Base-by-base conservation (phyloP, 2,888 invertebrate species). In the Drosophila picticornis region DNA sequence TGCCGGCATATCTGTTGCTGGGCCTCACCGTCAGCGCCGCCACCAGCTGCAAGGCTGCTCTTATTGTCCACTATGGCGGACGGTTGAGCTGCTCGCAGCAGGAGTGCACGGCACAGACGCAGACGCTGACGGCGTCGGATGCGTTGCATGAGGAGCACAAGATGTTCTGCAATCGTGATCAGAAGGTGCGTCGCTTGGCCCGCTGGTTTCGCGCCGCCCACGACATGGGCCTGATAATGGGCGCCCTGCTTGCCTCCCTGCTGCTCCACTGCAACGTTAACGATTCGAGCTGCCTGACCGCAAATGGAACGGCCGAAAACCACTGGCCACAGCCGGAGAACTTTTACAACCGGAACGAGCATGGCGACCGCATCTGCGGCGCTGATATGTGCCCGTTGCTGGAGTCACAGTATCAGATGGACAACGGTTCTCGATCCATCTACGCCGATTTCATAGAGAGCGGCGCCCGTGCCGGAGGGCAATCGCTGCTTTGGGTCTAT, bases 291-390 rank as follows among this genome's bases (percentile, higher is more conserved):
- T 93, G 93, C 69, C 83, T 88, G 10, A 69, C 73, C 10, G 16
- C 43, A 27, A 75, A 73, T 22, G 62, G 52, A 36, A 69, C 48
- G 5, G 38, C 34, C 38, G 77, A 88, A 0, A 81, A 82, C 32
- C 73, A 78, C 16, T 84, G 84, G 79, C 80, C 83, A 0, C 83
- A 87, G 50, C 87, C 94, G 62, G 94, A 94, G 78, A 94, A 94
- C 55, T 94, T 94, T 74, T 95, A 94, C 88, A 94, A 94, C 79
- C 92, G 94, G 36, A 94, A 94, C 69, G 94, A 94, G 79, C 93
- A 93, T 57, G 94, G 94, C 1, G 94, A 94, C 50, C 90, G 95
- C 51, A 93, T 95, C n/a, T 95, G 95, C 77, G 95, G 95, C 1
- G 94, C 94, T 5, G 94, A 94, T 61, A 94, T 95, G 72, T 95